Evolutionary conservation across 2,113 vertebrate genomes (phyloP).

Genomic region (Cyprinodon brontotheroides): DNA sequence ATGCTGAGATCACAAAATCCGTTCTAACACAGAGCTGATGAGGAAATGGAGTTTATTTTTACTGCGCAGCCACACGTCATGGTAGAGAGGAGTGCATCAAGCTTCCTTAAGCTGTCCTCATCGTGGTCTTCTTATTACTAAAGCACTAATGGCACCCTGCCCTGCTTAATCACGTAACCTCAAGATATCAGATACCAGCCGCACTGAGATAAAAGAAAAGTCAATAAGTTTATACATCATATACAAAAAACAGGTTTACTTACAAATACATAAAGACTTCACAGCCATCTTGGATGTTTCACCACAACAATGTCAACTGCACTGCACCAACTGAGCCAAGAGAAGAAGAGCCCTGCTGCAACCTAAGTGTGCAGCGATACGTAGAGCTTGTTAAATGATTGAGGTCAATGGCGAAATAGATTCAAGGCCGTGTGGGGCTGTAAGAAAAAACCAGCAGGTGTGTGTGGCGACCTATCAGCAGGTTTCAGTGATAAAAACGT

Average conservation of each 20-base stretch:
- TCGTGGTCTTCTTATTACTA: neutral
- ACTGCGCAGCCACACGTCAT: slow-evolving; percentile 2
- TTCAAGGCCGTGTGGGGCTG: slow-evolving; percentile 27
- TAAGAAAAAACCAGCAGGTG: slow-evolving; percentile 55
- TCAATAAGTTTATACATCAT: neutral
- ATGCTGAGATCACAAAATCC: slow-evolving; percentile 7
- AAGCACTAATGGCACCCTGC: neutral
- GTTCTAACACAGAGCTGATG: neutral
- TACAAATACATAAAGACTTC: slow-evolving; percentile 49
- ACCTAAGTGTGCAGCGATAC: neutral
- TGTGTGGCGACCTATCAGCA: slow-evolving; percentile 68
- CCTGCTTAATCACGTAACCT: neutral
- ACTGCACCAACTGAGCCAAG: neutral
- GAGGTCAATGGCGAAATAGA: slow-evolving; percentile 42
- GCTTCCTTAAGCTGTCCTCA: slow-evolving; percentile 41
- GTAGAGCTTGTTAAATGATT: slow-evolving; percentile 10
- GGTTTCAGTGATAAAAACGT: slow-evolving; percentile 47
- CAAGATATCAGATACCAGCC: neutral
- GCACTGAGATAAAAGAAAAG: neutral
- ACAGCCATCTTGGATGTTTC: slow-evolving; percentile 55
- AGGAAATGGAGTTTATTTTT: slow-evolving; percentile 54
- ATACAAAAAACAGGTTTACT: slow-evolving; percentile 34
- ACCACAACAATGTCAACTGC: neutral
- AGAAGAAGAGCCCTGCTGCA: slow-evolving; percentile 2
- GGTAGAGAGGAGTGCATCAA: slow-evolving; percentile 37